These are phyloP conservation scores for Natrix natrix DNA, from an alignment of 2,797 vertebrate genomes.

Conservation along the genomic window DNA sequence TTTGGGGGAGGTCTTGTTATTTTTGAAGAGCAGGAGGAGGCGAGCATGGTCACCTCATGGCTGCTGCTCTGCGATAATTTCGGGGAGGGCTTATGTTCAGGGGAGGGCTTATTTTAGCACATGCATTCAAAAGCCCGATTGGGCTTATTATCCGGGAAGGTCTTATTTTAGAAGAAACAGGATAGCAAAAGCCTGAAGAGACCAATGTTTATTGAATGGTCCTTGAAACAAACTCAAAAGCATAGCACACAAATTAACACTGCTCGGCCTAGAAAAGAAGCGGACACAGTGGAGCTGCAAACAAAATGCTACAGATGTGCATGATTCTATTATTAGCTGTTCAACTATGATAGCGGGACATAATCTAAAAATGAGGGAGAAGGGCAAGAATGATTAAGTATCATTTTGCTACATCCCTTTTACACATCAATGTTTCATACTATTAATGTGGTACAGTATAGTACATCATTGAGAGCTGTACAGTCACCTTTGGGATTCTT, in stretches of 20 bases:
- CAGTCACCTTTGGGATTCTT: background rate
- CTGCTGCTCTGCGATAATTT: too few species aligned
- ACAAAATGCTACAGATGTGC: background rate
- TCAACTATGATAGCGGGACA: background rate
- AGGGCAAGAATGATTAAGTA: background rate
- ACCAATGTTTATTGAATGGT: background rate
- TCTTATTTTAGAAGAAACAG: too few species aligned
- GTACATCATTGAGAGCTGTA: background rate
- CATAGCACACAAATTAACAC: background rate
- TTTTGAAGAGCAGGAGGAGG: too few species aligned
- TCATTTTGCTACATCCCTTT: background rate
- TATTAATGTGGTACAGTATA: background rate
- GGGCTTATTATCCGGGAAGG: too few species aligned
- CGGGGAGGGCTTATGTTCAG: too few species aligned
- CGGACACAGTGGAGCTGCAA: background rate
- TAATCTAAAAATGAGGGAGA: background rate
- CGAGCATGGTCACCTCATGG: too few species aligned
- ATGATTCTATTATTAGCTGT: conserved; percentile 16
- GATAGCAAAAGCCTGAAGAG: background rate
- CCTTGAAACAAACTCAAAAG: background rate
- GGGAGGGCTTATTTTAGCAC: too few species aligned
- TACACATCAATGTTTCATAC: background rate
- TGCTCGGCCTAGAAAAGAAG: background rate
- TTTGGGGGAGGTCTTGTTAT: too few species aligned
- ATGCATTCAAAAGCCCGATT: too few species aligned